A percentile compares a stretch with the other conserved stretches of the same genome.
These are phyloP conservation scores for Cheirogaleus major DNA, from an alignment of 2,797 vertebrate species.

Conservation along the genomic window DNA sequence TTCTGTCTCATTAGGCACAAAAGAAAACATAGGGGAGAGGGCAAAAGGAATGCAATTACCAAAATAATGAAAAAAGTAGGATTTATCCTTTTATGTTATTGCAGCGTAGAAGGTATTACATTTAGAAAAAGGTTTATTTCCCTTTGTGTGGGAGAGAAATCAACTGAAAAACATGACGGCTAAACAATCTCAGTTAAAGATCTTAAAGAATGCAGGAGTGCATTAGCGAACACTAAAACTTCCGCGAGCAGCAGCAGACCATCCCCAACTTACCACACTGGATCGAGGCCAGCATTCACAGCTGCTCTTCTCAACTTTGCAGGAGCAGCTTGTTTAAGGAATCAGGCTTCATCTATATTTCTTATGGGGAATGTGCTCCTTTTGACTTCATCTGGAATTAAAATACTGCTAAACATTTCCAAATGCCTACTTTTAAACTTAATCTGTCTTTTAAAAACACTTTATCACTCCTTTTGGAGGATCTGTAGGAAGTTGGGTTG, in stretches of 20 bases:
- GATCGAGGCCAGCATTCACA: constrained; percentile 49
- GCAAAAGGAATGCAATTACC: neutral
- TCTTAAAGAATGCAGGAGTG: neutral
- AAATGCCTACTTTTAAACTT: neutral
- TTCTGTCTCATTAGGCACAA: constrained; percentile 3
- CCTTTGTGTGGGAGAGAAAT: constrained; percentile 56
- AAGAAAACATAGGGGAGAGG: neutral
- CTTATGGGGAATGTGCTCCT: neutral
- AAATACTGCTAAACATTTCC: constrained; percentile 43
- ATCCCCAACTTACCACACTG: constrained; percentile 36
- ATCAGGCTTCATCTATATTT: neutral
- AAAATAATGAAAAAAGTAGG: constrained; percentile 3
- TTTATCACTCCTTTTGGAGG: neutral
- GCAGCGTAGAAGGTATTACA: neutral
- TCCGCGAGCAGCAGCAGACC: neutral
- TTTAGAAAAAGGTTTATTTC: constrained; percentile 54
- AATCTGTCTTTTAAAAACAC: neutral
- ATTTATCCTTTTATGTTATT: constrained; percentile 20
- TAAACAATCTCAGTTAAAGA: constrained; percentile 6
- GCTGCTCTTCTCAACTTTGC: neutral
- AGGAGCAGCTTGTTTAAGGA: neutral
- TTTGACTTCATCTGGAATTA: constrained; percentile 33
- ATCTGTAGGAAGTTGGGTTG: neutral
- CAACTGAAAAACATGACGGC: constrained; percentile 36
- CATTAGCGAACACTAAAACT: neutral